A percentile compares a stretch with the other conserved stretches of the same genome.
phyloP scores from a whole-genome alignment of 1,140 invertebrate genomes.

The Luehdorfia chinensis region DNA sequence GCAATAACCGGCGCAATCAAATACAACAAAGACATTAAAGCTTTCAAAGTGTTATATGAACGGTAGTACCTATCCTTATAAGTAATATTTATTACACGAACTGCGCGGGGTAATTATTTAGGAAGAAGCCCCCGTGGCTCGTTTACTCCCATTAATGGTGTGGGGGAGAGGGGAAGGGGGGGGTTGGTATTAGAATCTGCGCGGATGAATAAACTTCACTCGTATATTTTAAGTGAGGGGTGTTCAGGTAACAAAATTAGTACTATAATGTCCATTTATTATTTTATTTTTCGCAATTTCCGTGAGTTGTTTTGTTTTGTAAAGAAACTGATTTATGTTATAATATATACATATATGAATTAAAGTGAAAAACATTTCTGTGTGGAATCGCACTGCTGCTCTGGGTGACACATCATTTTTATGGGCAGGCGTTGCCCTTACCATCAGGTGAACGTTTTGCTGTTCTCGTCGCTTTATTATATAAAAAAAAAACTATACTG shows the following conservation, averaged over 20 bases:
- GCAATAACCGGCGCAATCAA: slow-evolving; percentile 19
- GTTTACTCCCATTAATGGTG: slow-evolving; percentile 12
- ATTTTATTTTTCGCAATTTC: slow-evolving; percentile 17
- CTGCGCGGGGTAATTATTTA: slow-evolving; percentile 53
- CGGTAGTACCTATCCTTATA: slow-evolving; percentile 36
- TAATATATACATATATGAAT: too few species aligned
- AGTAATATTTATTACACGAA: slow-evolving; percentile 58
- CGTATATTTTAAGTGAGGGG: slow-evolving; percentile 23
- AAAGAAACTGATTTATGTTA: too few species aligned
- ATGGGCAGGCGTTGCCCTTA: too few species aligned
- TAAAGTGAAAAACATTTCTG: too few species aligned
- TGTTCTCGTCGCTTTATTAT: too few species aligned
- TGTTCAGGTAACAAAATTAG: slow-evolving; percentile 22
- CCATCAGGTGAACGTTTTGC: too few species aligned
- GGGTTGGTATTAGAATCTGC: slow-evolving; percentile 27
- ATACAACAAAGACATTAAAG: slow-evolving; percentile 39
- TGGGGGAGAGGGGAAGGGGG: neutral
- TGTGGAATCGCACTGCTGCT: too few species aligned
- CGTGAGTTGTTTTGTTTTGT: slow-evolving; percentile 13
- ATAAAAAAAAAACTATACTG: too few species aligned
- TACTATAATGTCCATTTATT: slow-evolving; percentile 4
- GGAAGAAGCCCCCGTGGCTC: slow-evolving; percentile 24
- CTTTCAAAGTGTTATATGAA: slow-evolving; percentile 31
- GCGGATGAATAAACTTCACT: slow-evolving; percentile 31
- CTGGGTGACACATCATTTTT: too few species aligned